Percentiles rank a stretch among this genome's conserved stretches.
These are phyloP conservation scores for Drosophila mayri DNA, from an alignment of 1,140 invertebrate genomes.

Conservation along the genomic window DNA sequence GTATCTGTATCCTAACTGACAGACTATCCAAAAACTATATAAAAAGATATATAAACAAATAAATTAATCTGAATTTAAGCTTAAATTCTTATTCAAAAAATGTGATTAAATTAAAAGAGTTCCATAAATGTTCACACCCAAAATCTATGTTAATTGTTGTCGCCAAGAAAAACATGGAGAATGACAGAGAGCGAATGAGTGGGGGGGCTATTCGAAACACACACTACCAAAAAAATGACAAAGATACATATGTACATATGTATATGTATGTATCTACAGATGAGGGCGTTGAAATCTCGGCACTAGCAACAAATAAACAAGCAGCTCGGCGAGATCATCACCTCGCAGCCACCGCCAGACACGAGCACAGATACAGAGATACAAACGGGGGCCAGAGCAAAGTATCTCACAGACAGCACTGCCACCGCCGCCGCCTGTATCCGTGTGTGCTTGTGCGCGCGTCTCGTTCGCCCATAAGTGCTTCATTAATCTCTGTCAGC, in stretches of 20 bases:
- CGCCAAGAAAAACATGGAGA: slow-evolving; percentile 10
- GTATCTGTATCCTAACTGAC: neutral
- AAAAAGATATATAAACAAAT: neutral
- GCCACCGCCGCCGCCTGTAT: slow-evolving; percentile 4
- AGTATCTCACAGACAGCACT: slow-evolving; percentile 33
- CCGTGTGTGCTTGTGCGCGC: slow-evolving; percentile 44
- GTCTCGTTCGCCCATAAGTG: slow-evolving; percentile 76
- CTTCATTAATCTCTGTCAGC: slow-evolving; percentile 82
- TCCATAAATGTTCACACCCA: neutral
- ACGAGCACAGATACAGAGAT: slow-evolving; percentile 12
- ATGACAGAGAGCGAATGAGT: slow-evolving; percentile 16
- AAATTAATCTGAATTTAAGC: neutral
- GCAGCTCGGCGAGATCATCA: slow-evolving; percentile 42
- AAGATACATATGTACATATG: slow-evolving; percentile 20
- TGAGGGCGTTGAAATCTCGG: slow-evolving; percentile 72
- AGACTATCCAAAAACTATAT: too few relatives aligned
- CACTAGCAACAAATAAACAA: slow-evolving; percentile 46
- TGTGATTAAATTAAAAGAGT: rapidly evolving
- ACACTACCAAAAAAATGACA: slow-evolving; percentile 14
- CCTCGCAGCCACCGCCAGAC: slow-evolving; percentile 55
- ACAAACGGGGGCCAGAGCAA: slow-evolving; percentile 7
- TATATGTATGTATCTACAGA: slow-evolving; percentile 23
- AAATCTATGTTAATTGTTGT: neutral
- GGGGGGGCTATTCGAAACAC: slow-evolving; percentile 38
- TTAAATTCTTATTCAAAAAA: too few relatives aligned